Evolutionary conservation across 2,113 vertebrate species (phyloP).

Genomic region (Hyaena hyaena): DNA sequence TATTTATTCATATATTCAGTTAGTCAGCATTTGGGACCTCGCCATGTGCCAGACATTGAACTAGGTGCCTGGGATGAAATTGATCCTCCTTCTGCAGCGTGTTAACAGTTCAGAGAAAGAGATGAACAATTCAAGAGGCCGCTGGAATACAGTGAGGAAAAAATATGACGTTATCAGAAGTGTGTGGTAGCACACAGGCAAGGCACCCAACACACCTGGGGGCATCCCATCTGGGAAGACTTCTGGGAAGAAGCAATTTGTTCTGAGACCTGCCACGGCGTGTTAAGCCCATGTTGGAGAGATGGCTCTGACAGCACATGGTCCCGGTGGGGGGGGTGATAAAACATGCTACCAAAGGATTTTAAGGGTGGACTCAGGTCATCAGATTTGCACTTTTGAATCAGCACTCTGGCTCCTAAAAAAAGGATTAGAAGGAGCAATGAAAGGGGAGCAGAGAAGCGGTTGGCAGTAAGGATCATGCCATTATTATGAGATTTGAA

Average conservation of each 20-base stretch:
- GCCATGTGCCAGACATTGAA: background rate
- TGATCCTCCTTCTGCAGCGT: background rate
- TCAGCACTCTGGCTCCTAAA: background rate
- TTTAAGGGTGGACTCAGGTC: background rate
- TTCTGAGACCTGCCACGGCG: background rate
- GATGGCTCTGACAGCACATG: background rate
- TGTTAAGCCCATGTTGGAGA: background rate
- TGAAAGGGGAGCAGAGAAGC: background rate
- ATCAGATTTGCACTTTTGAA: background rate
- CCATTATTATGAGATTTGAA: background rate
- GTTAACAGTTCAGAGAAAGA: background rate
- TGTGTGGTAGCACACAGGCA: background rate
- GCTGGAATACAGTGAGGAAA: background rate
- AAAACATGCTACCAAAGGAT: background rate
- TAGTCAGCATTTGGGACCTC: background rate
- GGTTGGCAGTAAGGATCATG: background rate
- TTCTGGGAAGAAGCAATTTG: background rate
- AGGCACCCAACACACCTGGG: background rate
- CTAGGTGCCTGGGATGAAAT: background rate
- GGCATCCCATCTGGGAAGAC: accelerated
- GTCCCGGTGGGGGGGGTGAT: background rate
- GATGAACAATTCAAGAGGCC: background rate
- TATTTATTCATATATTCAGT: background rate
- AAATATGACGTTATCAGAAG: background rate
- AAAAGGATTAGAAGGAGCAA: background rate